Percentiles rank a stretch among this genome's conserved stretches.
These are phyloP conservation scores for Platerodrilus igneus DNA, from an alignment of 2,888 invertebrate genomes.

Conservation along the genomic window DNA sequence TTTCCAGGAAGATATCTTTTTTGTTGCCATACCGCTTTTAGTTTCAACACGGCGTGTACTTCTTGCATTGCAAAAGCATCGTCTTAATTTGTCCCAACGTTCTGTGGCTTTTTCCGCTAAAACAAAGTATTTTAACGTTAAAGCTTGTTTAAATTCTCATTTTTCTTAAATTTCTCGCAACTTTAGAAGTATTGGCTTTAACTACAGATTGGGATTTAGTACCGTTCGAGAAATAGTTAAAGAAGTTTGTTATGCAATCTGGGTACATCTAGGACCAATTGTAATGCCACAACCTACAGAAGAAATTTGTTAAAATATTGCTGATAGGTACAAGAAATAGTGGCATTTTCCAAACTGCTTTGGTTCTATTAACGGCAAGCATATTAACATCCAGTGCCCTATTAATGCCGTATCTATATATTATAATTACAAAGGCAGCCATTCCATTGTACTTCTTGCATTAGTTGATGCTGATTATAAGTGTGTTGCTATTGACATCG, in stretches of 20 bases:
- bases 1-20: constrained; percentile 11
- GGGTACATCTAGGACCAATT: constrained; percentile 28
- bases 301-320: constrained; percentile 23
- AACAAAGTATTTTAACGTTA: constrained; percentile 28
- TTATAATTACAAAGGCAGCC: too few relatives aligned
- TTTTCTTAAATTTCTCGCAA: too few relatives aligned
- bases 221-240: constrained; percentile 30
- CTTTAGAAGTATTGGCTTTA: constrained; percentile 19
- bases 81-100: constrained; percentile 10
- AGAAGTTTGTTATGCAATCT: too few relatives aligned
- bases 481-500: too few relatives aligned
- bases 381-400: constrained; percentile 16
- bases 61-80: too few relatives aligned
- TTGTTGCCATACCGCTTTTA: constrained; percentile 4
- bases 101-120: constrained; percentile 19
- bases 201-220: constrained; percentile 30
- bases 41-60: constrained; percentile 6
- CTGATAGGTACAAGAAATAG: constrained; percentile 17
- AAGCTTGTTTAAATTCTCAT: constrained; percentile 11
- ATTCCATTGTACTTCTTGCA: constrained; percentile 18
- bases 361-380: constrained; percentile 15
- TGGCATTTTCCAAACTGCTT: constrained; percentile 27
- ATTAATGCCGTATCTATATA: too few relatives aligned
- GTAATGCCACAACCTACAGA: constrained; percentile 29
- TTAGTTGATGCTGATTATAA: constrained; percentile 4